Base-by-base conservation (phyloP, 1,140 invertebrate species). In the Parasteatoda tepidariorum region DNA sequence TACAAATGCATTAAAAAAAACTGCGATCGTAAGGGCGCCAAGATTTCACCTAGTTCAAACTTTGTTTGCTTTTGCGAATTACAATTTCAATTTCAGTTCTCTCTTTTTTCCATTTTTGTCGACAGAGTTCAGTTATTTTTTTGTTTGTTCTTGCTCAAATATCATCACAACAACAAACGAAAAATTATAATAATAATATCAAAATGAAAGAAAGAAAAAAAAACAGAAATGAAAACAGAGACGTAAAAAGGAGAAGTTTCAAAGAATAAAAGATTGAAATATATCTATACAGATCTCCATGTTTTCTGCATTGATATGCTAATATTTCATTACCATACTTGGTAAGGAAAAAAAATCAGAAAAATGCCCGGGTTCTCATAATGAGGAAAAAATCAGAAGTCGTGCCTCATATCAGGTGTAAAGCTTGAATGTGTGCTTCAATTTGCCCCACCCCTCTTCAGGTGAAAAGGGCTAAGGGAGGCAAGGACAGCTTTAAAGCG, bases 1-100 rank as follows among this genome's bases (percentile, higher is more conserved):
- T 82, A 82, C 66, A 82, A 82, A 82, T 82, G 78, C 78, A 82
- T 82, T 82, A 82, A 82, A n/a, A n/a, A n/a, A n/a, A 82, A 59
- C 71, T 67, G 30, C 41, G 78, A 79, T 79, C 76, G 78, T 70
- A 79, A 68, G 18, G 55, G 41, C 54, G 76, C 62, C 64, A 68
- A 34, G 31, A 48, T 34, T 68, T 68, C 38, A 13, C 68, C 31
- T 33, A 59, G 38, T 61, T 48, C 38, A 9, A 48, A 54, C 57
- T 82, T 82, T 82, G 57, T 82, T 82, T 82, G 78, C 71, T 82
- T 82, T 68, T 54, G 55, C 76, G 76, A 68, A 79, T 79, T 64
- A 68, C 41, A 67, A 38, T 67, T 67, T 31, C 30, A 48, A 48
- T 48, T 48, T 48, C 38, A 13, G n/a, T 31, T 26, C 61, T 24